Percentiles rank a stretch among this genome's conserved stretches.
These are phyloP conservation scores for Pygoscelis adeliae DNA, from an alignment of 2,113 vertebrate species.

Conservation along the genomic window DNA sequence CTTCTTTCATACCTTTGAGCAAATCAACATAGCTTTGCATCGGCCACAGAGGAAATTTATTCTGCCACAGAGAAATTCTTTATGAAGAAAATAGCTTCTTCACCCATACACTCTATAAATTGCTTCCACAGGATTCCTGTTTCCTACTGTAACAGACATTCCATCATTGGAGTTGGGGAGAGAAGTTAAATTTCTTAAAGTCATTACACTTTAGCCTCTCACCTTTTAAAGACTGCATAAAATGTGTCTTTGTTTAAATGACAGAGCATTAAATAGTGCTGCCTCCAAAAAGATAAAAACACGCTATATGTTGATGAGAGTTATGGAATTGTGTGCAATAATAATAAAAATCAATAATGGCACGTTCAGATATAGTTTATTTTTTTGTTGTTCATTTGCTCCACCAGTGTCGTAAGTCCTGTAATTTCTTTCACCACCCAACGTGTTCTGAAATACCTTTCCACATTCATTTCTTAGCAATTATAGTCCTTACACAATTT, in stretches of 20 bases:
- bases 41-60: not conserved
- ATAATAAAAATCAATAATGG: slow-evolving; percentile 49
- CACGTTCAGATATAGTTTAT: not conserved
- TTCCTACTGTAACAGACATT: not conserved
- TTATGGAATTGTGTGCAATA: slow-evolving; percentile 6
- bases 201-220: not conserved
- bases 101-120: not conserved
- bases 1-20: not conserved
- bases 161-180: not conserved
- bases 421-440: slow-evolving; percentile 31
- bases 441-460: slow-evolving; percentile 66
- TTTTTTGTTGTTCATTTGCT: slow-evolving; percentile 26
- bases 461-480: slow-evolving; percentile 67
- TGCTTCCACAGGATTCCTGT: not conserved
- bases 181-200: not conserved
- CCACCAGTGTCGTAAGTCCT: not conserved
- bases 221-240: not conserved
- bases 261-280: not conserved
- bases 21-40: not conserved
- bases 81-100: not conserved
- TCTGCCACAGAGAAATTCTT: not conserved
- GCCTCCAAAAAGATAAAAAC: not conserved
- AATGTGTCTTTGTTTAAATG: not conserved
- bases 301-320: not conserved
- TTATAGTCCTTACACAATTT: slow-evolving; percentile 71